Base-by-base conservation (phyloP, 1,140 invertebrate species). In the Bombus polaris region DNA sequence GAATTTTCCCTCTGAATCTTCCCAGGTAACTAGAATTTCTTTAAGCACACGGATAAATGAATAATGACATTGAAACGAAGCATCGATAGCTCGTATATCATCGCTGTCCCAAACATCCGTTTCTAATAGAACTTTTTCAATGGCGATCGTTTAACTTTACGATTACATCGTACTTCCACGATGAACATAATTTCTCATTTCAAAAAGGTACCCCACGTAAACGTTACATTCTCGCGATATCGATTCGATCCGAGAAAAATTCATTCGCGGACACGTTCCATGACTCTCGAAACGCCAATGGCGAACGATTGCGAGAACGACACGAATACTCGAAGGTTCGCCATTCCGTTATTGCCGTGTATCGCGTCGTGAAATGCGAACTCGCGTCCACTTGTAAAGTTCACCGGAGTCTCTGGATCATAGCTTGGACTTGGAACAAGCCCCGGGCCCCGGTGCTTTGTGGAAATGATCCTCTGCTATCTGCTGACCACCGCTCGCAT, bases 391-490 rank as follows among this genome's bases (percentile, higher is more conserved):
- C 39, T 74, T 74, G 32, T 68, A 74, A 82, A 75, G 42, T 65
- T 77, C 62, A 32, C 2, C 25, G 28, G 32, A 57, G 62, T 42
- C 42, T 6, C 25, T 47, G n/a, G 73, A 68, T 57, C 72, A 83
- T 68, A 75, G 70, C 39, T 53, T 8, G 25, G 32, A 35, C 70
- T 68, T 32, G 5, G 59, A 81, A 47, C 70, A 74, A 59, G 85
- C 65, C 37, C 57, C 32, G 22, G 68, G 68, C 57, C 74, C 22
- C 47, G 44, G 73, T 47, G 37, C 75, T 83, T 87, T 78, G 81
- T 74, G 70, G 53, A 83, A 88, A 88, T 32, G 47, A 72, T 78
- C 66, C 47, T 74, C 75, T 22, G 74, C 65, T 86, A 59, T 82
- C 57, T 70, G 37, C n/a, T 70, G 47, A 62, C 37, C 37, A 44